Evolutionary conservation across 2,888 invertebrate species (phyloP).

Genomic region (Loripinus fragilis): DNA sequence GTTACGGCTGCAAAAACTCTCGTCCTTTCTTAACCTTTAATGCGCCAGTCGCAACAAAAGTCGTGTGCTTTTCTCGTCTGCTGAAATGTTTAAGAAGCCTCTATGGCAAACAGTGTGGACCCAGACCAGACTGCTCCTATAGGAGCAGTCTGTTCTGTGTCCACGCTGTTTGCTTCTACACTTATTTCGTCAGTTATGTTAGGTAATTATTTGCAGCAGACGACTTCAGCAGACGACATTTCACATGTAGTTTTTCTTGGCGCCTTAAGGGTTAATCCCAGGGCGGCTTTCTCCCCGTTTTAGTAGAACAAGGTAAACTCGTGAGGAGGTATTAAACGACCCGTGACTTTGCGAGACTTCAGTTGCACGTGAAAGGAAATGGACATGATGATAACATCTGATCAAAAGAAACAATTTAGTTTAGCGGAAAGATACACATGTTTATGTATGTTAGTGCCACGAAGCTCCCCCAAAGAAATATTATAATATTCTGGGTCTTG

Average conservation of each 20-base stretch:
- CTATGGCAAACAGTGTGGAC: no score
- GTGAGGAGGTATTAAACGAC: conserved; percentile 53
- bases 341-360: conserved; percentile 60
- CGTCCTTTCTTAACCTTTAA: not conserved
- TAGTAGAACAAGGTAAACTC: conserved; percentile 48
- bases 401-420: conserved; percentile 56
- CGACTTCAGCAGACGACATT: no score
- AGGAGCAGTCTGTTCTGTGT: no score
- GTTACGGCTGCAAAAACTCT: conserved; percentile 10
- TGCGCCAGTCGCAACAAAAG: no score
- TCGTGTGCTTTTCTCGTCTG: no score
- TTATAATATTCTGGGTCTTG: not conserved
- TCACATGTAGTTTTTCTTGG: no score
- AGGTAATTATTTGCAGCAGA: no score
- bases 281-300: conserved; percentile 11
- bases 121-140: no score
- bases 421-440: conserved; percentile 53
- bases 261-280: no score
- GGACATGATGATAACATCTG: conserved; percentile 45
- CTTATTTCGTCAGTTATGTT: no score
- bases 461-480: conserved; percentile 8
- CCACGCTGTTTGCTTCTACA: no score
- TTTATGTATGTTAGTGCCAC: conserved; percentile 33
- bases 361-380: conserved; percentile 40
- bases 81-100: no score